Base-by-base conservation (phyloP, 2,797 vertebrate genomes). In the Acipenser transmontanus region DNA sequence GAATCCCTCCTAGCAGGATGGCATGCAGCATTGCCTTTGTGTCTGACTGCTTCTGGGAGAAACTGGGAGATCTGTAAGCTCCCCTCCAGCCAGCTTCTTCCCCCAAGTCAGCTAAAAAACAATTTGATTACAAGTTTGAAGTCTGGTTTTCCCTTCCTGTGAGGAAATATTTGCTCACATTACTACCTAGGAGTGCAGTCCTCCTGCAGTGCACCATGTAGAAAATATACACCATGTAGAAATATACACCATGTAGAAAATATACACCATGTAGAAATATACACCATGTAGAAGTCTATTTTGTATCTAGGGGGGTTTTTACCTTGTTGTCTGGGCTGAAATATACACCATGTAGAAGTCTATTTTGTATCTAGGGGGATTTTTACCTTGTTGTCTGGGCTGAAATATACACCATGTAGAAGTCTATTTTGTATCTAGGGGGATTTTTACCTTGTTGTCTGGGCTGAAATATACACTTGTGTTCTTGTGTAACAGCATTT, bases 201-300 rank as follows among this genome's bases (percentile, higher is more conserved):
- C 34, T 34, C 34, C 34, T 34, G 34, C 34, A 34, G 34, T 84
- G 76, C 73, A 79, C 71, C 70, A 80, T 79, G 34, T 34, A 34
- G 2, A 34, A 34, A 11, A 11, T 5, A 56, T 8, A 56, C 11
- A 56, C 11, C 5, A 56, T 80, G 82, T 82, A 72, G 70, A 79
- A 78, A 80, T 82, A 79, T 84, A 75, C 74, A 79, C 71, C 70
- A 80, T 79, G 79, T 71, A 69, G 81, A n/a, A 56, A 11, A 11
- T 5, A 56, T 8, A 56, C 11, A 56, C 11, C 5, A 56, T 80
- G 80, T 57, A 82, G 83, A 86, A 87, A 88, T 87, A 86, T 85
- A 82, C 80, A 83, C 85, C 88, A 85, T 87, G 81, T 83, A 81
- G 80, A 82, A 84, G 80, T 82, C 87, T n/a, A n/a, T n/a, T n/a